Percentiles rank a stretch among this genome's conserved stretches.
Evolutionary conservation across 92 coral and sea anemone genomes (phyloP).

Genomic region (Palythoa caribaeorum): DNA sequence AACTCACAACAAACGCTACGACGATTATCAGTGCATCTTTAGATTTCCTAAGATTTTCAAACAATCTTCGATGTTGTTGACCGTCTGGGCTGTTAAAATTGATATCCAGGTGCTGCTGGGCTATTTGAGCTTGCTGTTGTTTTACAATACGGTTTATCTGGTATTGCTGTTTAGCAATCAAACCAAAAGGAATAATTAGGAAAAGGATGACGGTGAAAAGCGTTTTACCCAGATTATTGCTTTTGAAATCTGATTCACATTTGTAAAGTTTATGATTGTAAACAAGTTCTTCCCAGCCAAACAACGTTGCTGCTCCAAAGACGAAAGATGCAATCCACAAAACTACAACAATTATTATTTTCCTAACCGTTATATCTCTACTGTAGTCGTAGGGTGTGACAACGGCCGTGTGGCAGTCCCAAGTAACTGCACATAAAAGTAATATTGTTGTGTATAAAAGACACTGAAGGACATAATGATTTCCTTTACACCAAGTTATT

Average conservation of each 20-base stretch:
- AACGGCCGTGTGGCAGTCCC: too few relatives aligned
- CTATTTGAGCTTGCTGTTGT: not conserved
- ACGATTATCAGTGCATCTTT: not conserved
- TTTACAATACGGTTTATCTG: not conserved
- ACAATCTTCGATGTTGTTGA: not conserved
- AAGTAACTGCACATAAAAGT: too few relatives aligned
- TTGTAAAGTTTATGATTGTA: not conserved
- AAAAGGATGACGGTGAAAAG: not conserved
- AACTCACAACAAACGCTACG: not conserved
- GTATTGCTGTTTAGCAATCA: conserved; percentile 9
- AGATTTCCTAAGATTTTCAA: too few relatives aligned
- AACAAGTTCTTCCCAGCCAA: not conserved
- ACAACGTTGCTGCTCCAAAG: not conserved
- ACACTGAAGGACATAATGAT: not conserved
- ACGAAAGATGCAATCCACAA: not conserved
- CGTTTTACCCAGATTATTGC: not conserved
- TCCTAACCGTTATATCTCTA: not conserved
- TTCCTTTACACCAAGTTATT: not conserved
- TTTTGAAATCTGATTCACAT: not conserved
- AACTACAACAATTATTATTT: not conserved
- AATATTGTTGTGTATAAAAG: not conserved
- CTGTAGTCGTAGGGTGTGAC: too few relatives aligned
- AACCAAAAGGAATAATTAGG: not conserved
- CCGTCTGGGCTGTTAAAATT: not conserved
- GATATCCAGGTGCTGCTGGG: not conserved